A percentile compares a stretch with the other conserved stretches of the same genome.
phyloP scores from a whole-genome alignment of 2,113 vertebrate genomes.

The Bucco capensis region DNA sequence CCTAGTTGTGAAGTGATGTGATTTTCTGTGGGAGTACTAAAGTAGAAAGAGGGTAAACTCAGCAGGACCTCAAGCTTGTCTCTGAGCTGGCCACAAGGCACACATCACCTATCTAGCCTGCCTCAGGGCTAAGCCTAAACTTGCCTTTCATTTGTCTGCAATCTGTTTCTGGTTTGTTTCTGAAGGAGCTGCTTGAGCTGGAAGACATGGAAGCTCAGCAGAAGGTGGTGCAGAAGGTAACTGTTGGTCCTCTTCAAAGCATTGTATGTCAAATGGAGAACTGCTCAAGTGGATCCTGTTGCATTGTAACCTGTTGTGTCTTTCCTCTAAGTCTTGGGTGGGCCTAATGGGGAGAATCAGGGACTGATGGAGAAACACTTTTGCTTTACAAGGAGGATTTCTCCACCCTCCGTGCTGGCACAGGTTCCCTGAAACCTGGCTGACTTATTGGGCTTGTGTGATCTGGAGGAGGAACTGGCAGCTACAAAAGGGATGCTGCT shows the following conservation, averaged over 20 bases:
- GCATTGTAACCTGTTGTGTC: neutral
- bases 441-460: neutral
- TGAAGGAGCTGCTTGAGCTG: slow-evolving; percentile 54
- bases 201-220: neutral
- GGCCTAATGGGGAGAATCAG: neutral
- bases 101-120: neutral
- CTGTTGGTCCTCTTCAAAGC: neutral
- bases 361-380: neutral
- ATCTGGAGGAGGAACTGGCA: neutral
- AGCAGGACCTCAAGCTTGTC: neutral
- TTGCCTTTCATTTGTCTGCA: neutral
- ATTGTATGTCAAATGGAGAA: neutral
- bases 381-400: neutral
- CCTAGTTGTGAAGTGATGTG: neutral
- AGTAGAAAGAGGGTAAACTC: neutral
- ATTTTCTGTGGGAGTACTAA: neutral
- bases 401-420: neutral
- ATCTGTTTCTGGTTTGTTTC: neutral
- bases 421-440: neutral
- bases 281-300: neutral
- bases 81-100: neutral
- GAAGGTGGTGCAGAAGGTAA: slow-evolving; percentile 62
- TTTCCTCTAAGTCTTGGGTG: neutral
- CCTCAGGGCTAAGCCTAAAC: neutral
- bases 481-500: neutral